These are phyloP conservation scores for Yponomeuta malinellus DNA, from an alignment of 2,888 invertebrate species.

Conservation along the genomic window DNA sequence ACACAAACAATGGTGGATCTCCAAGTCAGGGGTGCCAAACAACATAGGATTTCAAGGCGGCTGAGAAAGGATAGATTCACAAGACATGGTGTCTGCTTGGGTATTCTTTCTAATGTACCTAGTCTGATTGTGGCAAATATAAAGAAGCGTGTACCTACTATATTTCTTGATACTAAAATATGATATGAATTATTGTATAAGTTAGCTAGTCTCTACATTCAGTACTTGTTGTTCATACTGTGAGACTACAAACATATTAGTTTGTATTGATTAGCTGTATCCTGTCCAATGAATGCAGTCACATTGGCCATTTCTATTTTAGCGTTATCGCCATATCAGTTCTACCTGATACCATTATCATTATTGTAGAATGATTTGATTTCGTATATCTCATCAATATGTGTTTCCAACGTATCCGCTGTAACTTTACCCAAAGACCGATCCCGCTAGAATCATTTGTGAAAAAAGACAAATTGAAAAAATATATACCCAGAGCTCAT, in stretches of 20 bases:
- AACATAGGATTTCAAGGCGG: too few species aligned
- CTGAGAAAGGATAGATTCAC: too few species aligned
- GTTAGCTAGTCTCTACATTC: too few species aligned
- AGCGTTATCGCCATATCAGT: not conserved
- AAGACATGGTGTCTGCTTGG: too few species aligned
- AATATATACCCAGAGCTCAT: not conserved
- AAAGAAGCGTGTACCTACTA: too few species aligned
- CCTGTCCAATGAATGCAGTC: not conserved
- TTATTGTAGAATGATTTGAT: conserved; percentile 28
- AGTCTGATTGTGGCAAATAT: too few species aligned
- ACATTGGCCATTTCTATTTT: not conserved
- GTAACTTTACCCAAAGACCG: conserved; percentile 19
- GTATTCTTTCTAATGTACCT: too few species aligned
- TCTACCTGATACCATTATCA: not conserved
- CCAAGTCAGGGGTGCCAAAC: conserved; percentile 30
- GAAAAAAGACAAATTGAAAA: not conserved
- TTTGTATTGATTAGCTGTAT: not conserved
- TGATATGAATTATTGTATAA: too few species aligned
- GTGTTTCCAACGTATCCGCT: conserved; percentile 21
- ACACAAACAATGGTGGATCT: conserved; percentile 59
- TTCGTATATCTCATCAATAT: conserved; percentile 50
- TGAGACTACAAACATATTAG: conserved; percentile 36
- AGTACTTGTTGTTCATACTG: conserved; percentile 15
- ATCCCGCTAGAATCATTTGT: not conserved
- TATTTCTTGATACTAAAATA: too few species aligned